These are phyloP conservation scores for Vireo altiloquus DNA, from an alignment of 2,113 vertebrate species.

Conservation along the genomic window DNA sequence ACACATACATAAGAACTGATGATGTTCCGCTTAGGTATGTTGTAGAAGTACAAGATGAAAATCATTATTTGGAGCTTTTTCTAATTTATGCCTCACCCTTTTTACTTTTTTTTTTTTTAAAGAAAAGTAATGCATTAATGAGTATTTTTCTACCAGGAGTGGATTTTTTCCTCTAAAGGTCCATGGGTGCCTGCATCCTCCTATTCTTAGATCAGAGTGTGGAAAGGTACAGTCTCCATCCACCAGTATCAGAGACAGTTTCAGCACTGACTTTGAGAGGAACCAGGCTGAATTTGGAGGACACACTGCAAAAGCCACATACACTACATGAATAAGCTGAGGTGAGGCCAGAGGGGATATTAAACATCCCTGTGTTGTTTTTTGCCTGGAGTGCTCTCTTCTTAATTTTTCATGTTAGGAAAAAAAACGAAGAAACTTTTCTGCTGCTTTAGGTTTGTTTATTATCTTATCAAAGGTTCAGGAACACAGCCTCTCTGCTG, in stretches of 20 bases:
- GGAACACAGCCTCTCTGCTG: too few species aligned
- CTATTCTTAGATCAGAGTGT: background rate
- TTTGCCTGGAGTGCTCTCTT: too few species aligned
- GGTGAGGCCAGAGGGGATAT: background rate
- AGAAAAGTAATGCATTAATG: background rate
- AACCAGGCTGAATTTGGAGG: background rate
- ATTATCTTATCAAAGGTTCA: too few species aligned
- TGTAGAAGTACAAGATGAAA: background rate
- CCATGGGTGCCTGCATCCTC: background rate
- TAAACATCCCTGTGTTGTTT: background rate
- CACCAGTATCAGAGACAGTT: background rate
- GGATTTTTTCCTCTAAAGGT: background rate
- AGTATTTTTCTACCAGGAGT: background rate
- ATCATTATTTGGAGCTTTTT: background rate
- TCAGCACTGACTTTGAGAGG: background rate
- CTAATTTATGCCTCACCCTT: background rate
- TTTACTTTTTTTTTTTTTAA: background rate
- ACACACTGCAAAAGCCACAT: background rate
- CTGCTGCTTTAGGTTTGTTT: too few species aligned
- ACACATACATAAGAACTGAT: fast-evolving
- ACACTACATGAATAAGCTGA: background rate
- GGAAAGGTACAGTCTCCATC: background rate
- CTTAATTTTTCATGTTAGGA: too few species aligned
- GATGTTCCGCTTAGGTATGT: background rate
- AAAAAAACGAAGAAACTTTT: too few species aligned